Base-by-base conservation (phyloP, 2,113 vertebrate species). In the Sisor rabdophorus region DNA sequence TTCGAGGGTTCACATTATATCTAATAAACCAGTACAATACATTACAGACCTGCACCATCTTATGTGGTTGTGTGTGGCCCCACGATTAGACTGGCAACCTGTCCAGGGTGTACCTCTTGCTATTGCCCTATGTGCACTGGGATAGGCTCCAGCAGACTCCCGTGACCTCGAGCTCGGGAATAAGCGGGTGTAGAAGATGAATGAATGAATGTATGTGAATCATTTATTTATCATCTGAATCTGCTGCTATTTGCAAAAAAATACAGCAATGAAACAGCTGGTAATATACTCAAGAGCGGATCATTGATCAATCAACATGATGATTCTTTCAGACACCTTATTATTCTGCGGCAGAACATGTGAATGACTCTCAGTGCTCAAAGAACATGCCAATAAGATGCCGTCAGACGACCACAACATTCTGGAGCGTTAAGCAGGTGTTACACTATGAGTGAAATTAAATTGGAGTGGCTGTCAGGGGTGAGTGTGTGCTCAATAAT, bases 381-480 rank as follows among this genome's bases (percentile, higher is more conserved):
- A 75, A 61, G 30, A 54, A 36, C 3, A 63, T 11, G 17, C 11
- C 48, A 17, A 78, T 65, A 64, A 40, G 73, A 55, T 48, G 47
- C 40, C 11, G 11, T 11, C 28, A 48, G 63, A 65, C 11, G 58
- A 36, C n/a, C 53, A 70, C 56, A 70, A 36, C 17, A 61, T 55
- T 69, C 47, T 44, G 56, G n/a, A 65, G 77, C 22, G 30, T 65
- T 48, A n/a, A 44, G 61, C 61, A 44, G 61, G 53, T 68, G 78
- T 67, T 53, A 52, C 19, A 70, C 60, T 52, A 74, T 53, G 52
- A 75, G 59, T 32, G 50, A 76, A 54, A 28, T 65, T 16, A 24
- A 9, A 22, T 65, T 40, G 75, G 78, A 64, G 73, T 70, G 11
- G 53, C 36, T 44, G 60, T 70, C 11, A 52, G 26, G 7, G 32